phyloP scores from a whole-genome alignment of 2,888 invertebrate species.

The Prosopocoilus inquinatus region DNA sequence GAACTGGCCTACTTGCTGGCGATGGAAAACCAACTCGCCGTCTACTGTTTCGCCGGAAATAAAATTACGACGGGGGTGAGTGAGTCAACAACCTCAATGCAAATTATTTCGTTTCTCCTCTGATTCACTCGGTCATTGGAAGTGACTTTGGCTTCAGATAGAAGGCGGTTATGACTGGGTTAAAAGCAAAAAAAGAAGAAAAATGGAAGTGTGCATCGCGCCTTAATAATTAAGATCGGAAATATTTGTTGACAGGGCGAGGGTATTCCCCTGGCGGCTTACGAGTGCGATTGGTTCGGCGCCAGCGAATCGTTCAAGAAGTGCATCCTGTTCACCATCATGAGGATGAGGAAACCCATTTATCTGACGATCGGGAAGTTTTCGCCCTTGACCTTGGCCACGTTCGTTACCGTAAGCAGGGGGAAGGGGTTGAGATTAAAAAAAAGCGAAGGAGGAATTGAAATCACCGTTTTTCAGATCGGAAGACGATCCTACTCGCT shows the following conservation, averaged over 20 bases:
- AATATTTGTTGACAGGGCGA: slow-evolving; percentile 16
- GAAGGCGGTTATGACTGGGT: too few species aligned
- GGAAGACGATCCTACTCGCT: slow-evolving; percentile 27
- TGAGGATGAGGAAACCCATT: slow-evolving; percentile 30
- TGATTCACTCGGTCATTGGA: too few species aligned
- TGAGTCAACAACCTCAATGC: background rate
- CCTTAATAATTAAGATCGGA: background rate
- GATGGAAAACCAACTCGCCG: slow-evolving; percentile 20
- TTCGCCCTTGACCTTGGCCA: slow-evolving; percentile 28
- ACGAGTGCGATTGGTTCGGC: slow-evolving; percentile 29
- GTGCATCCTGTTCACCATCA: slow-evolving; percentile 31
- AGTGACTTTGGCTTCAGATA: too few species aligned
- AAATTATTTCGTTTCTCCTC: too few species aligned
- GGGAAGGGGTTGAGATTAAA: background rate
- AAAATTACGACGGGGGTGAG: slow-evolving; percentile 20
- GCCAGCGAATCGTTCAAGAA: slow-evolving; percentile 26
- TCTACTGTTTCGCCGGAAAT: slow-evolving; percentile 22
- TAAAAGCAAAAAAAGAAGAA: too few species aligned
- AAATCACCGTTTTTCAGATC: slow-evolving; percentile 20
- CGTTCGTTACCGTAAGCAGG: slow-evolving; percentile 29
- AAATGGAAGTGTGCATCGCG: background rate
- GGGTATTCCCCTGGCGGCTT: slow-evolving; percentile 24
- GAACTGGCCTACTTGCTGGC: slow-evolving; percentile 24
- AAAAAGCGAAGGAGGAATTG: background rate
- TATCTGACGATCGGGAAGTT: slow-evolving; percentile 34